phyloP scores from a whole-genome alignment of 2,797 vertebrate species.

The Paguma larvata region DNA sequence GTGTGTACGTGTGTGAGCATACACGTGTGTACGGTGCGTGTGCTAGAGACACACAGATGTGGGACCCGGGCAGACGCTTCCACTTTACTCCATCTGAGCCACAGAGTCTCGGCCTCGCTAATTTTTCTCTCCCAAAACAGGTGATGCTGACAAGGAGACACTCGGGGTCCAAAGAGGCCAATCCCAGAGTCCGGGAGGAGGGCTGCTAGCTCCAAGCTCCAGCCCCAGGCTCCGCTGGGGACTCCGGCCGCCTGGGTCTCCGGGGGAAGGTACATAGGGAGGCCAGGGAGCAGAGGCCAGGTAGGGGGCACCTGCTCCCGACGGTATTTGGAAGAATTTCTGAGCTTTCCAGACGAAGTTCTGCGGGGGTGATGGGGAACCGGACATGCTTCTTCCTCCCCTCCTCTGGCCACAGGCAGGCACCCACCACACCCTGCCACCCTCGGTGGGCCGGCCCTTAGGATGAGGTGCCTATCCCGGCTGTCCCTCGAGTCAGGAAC shows the following conservation, averaged over 20 bases:
- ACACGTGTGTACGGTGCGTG: rapidly evolving
- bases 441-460: neutral
- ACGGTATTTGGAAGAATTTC: neutral
- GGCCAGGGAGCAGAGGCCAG: neutral
- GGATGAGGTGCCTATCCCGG: neutral
- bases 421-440: too few relatives aligned
- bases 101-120: neutral
- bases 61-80: neutral
- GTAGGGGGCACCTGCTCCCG: neutral
- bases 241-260: neutral
- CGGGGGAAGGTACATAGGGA: rapidly evolving
- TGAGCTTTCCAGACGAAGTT: neutral
- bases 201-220: neutral
- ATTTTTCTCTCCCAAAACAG: neutral
- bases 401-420: neutral
- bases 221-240: neutral
- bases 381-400: rapidly evolving
- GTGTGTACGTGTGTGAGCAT: rapidly evolving
- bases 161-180: neutral
- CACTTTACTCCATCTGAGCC: neutral
- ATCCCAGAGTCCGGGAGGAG: neutral
- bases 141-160: neutral
- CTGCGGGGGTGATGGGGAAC: rapidly evolving
- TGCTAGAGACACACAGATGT: neutral
- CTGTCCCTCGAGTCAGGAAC: neutral